These are phyloP conservation scores for Xiphorhynchus elegans DNA, from an alignment of 2,113 vertebrate genomes.

Conservation along the genomic window DNA sequence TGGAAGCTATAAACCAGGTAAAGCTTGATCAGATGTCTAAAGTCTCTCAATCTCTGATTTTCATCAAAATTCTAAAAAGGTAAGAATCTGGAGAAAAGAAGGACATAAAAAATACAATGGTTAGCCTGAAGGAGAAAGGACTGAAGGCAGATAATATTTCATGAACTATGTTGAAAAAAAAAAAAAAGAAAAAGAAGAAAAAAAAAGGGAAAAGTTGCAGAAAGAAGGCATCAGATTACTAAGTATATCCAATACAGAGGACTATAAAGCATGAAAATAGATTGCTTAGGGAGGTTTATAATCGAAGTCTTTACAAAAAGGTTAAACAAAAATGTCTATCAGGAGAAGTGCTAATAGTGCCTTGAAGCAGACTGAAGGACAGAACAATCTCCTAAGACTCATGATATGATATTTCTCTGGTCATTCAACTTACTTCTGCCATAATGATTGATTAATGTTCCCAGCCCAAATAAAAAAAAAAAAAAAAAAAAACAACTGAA, in stretches of 20 bases:
- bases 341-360: background rate
- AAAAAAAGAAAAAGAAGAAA: background rate
- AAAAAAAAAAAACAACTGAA: background rate
- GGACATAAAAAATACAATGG: background rate
- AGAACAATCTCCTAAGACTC: background rate
- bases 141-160: background rate
- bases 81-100: background rate
- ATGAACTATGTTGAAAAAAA: background rate
- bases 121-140: background rate
- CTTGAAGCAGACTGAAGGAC: background rate
- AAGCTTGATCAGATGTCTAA: background rate
- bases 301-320: background rate
- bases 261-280: background rate
- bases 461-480: background rate
- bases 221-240: background rate
- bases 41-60: background rate
- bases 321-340: background rate
- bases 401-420: background rate
- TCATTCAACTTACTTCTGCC: background rate
- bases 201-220: background rate
- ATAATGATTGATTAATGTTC: background rate
- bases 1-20: background rate
- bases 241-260: background rate
- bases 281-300: background rate
- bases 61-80: background rate